A percentile compares a stretch with the other conserved stretches of the same genome.
These are phyloP conservation scores for Diacarnus erythraeanus DNA, from an alignment of 37 sponge, comb jelly and placozoan genomes.

Conservation along the genomic window DNA sequence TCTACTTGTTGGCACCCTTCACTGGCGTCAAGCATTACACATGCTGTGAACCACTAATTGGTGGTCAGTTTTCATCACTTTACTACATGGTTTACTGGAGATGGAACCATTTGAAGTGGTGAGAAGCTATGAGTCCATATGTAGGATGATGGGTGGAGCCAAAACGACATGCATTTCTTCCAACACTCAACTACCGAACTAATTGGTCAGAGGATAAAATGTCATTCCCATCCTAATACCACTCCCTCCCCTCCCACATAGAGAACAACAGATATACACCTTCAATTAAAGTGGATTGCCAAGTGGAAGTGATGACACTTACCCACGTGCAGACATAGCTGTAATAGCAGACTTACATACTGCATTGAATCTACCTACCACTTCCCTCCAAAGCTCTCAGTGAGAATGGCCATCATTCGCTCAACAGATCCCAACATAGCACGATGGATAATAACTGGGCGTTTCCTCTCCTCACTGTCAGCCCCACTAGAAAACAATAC, in stretches of 20 bases:
- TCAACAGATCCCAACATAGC: constrained; percentile 98
- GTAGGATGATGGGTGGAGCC: not conserved
- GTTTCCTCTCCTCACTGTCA: constrained; percentile 58
- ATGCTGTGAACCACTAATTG: not conserved
- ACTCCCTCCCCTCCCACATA: not conserved
- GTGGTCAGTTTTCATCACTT: not conserved
- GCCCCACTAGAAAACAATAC: constrained; percentile 44
- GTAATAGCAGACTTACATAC: too few species aligned
- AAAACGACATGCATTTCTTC: too few species aligned
- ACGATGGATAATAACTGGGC: constrained; percentile 97
- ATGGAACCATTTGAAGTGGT: not conserved
- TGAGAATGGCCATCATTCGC: constrained; percentile 93
- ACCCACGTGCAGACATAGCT: not conserved
- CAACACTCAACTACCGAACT: too few species aligned
- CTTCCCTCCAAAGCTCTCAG: constrained; percentile 96
- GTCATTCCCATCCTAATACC: not conserved
- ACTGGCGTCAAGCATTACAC: too few species aligned
- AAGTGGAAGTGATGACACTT: too few species aligned
- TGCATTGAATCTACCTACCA: constrained; percentile 75
- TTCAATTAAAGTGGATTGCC: too few species aligned
- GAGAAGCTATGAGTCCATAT: not conserved
- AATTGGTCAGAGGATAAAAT: not conserved
- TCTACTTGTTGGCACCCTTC: not conserved
- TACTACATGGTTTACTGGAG: too few species aligned
- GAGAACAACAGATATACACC: not conserved